Percentiles rank a stretch among this genome's conserved stretches.
Conservation (phyloP, 2,113 vertebrate genomes). For the Solea senegalensis region DNA sequence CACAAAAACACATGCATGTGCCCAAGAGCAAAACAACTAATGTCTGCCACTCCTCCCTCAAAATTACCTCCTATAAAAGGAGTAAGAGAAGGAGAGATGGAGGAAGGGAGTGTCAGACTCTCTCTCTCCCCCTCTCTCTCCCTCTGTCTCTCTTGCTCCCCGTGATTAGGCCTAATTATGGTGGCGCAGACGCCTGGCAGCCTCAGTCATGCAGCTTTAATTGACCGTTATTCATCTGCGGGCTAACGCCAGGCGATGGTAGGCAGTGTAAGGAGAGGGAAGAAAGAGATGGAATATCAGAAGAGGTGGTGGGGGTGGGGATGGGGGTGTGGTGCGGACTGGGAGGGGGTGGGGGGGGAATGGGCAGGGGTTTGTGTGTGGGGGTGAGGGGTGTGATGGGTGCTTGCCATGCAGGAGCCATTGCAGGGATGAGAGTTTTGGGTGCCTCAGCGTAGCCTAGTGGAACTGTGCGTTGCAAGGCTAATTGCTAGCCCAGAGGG, state of each 20-base stretch:
- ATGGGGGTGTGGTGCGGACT: constrained; percentile 53
- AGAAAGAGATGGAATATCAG: constrained; percentile 76
- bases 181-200: constrained; percentile 89
- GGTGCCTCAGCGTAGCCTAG: constrained; percentile 57
- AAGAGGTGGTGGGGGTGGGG: constrained; percentile 26
- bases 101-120: constrained; percentile 76
- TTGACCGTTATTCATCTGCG: constrained; percentile 93
- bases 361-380: not conserved
- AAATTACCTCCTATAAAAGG: constrained; percentile 89
- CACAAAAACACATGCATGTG: constrained; percentile 7
- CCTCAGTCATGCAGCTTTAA: constrained; percentile 89
- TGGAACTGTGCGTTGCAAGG: constrained; percentile 79
- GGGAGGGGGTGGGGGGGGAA: constrained; percentile 20
- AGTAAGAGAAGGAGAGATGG: constrained; percentile 62
- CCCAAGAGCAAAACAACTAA: constrained; percentile 80
- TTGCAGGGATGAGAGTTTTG: constrained; percentile 76
- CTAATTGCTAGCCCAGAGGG: constrained; percentile 94
- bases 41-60: constrained; percentile 82
- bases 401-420: constrained; percentile 55
- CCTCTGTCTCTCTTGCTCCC: constrained; percentile 71
- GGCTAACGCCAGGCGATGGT: constrained; percentile 77
- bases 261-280: constrained; percentile 79
- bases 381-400: constrained; percentile 61
- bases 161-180: constrained; percentile 96
- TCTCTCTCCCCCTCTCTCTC: constrained; percentile 10